Conservation (phyloP, 2,888 invertebrate species). For the Quadroppia sp. region DNA sequence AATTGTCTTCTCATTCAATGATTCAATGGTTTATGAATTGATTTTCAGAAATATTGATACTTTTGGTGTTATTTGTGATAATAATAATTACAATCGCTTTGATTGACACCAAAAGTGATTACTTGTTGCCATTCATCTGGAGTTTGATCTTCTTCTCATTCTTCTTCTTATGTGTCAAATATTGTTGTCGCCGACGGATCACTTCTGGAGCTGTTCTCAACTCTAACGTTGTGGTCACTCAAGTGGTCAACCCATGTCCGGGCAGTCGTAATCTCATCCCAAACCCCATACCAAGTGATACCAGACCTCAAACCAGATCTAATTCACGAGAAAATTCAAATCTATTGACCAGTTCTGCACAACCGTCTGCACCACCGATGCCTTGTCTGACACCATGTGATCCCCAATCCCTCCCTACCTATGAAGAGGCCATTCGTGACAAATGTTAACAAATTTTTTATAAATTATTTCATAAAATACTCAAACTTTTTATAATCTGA, state of each 20-base stretch:
- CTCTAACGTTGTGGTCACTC: not conserved
- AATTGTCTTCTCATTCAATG: not conserved
- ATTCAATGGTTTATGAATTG: not conserved
- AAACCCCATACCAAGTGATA: not conserved
- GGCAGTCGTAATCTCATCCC: not conserved
- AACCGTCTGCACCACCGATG: not conserved
- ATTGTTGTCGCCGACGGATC: conserved; percentile 3
- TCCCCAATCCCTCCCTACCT: not conserved
- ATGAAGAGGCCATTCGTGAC: conserved; percentile 12
- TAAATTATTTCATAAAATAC: no score
- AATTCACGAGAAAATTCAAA: not conserved
- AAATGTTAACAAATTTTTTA: not conserved
- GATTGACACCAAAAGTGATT: not conserved
- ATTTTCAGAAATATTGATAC: not conserved
- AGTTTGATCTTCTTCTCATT: not conserved
- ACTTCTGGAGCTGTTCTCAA: conserved; percentile 4
- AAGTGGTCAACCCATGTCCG: not conserved
- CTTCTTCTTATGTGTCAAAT: not conserved
- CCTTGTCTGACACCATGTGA: no score
- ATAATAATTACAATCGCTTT: not conserved
- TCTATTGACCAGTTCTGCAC: not conserved
- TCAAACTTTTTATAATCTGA: no score
- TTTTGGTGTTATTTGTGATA: not conserved
- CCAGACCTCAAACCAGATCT: not conserved
- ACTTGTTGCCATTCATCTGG: not conserved